Evolutionary conservation across 1,140 invertebrate genomes (phyloP), one percentile per base, ranked within the genome.

Genomic region (Trichomalopsis sarcophagae): DNA sequence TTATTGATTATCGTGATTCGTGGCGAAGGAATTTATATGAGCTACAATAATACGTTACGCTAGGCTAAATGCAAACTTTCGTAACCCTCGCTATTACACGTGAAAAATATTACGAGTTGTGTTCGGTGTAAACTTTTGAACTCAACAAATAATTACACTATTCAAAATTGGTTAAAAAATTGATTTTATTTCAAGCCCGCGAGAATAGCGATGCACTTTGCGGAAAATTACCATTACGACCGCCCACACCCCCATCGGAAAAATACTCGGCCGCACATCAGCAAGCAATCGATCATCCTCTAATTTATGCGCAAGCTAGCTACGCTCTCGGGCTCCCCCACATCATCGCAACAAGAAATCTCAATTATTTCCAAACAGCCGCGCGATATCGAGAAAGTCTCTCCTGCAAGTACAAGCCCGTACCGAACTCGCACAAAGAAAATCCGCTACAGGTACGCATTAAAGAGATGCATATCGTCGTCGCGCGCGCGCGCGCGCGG

Each of bases 371-470:
- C 30, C 40, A 6, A 23, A 47, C 79, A 11, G 21, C 13, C 27
- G 21, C 66, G 66, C 66, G 23, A 69, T 69, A 69, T 69, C 10
- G 36, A 80, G 78, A 80, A 80, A 80, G 78, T 27, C 10, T 69
- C 62, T 27, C 13, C n/a, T 27, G n/a, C 17, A 6, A 5, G 17
- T 62, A 62, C 7, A 62, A 62, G 0, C 21, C 17, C 21, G 1
- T 50, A 62, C 4, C 55, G 3, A n/a, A 14, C 30, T 2, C 50
- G 27, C 27, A 11, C 30, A 69, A 23, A 81, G 21, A 69, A 69
- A 27, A 69, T 14, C 6, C 78, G 11, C 68, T 21, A 30, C 47
- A 66, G 47, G n/a, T 33, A 17, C 2, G 17, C 14, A 79, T 66
- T 66, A 36, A 33, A 55, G 50, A 80, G 62, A 80, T 80, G 55